Evolutionary conservation across 2,888 invertebrate genomes (phyloP).

Genomic region (Pyrocoelia pectoralis): DNA sequence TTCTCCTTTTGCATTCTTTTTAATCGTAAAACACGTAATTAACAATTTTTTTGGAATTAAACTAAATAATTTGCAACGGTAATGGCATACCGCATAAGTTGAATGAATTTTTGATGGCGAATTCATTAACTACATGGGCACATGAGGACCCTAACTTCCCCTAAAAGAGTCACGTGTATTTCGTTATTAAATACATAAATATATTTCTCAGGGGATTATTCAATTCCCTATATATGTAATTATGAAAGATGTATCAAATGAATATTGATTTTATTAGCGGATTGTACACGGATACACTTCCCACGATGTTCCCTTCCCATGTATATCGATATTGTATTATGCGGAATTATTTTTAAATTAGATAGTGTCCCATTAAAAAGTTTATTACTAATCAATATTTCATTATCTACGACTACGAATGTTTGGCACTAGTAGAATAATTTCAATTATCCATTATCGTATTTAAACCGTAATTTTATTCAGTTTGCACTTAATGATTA

Average conservation of each 20-base stretch:
- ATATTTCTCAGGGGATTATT: conserved; percentile 34
- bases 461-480: too few species aligned
- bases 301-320: conserved; percentile 2
- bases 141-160: conserved; percentile 30
- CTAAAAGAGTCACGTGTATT: conserved; percentile 35
- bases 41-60: conserved; percentile 19
- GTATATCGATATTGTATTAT: neutral
- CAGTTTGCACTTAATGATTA: too few species aligned
- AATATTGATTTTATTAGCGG: conserved; percentile 41
- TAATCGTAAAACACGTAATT: conserved; percentile 36
- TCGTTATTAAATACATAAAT: conserved; percentile 40
- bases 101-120: conserved; percentile 15
- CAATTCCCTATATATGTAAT: conserved; percentile 36
- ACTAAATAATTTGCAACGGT: conserved; percentile 12
- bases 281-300: conserved; percentile 8
- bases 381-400: conserved; percentile 3
- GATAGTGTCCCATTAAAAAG: neutral
- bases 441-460: too few species aligned
- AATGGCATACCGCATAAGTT: neutral
- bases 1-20: conserved; percentile 25
- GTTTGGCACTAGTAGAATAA: too few species aligned
- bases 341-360: neutral
- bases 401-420: neutral
- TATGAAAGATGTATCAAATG: conserved; percentile 41
- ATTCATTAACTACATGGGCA: conserved; percentile 17